Conservation (phyloP, 2,888 invertebrate species). For the Biston betularia region DNA sequence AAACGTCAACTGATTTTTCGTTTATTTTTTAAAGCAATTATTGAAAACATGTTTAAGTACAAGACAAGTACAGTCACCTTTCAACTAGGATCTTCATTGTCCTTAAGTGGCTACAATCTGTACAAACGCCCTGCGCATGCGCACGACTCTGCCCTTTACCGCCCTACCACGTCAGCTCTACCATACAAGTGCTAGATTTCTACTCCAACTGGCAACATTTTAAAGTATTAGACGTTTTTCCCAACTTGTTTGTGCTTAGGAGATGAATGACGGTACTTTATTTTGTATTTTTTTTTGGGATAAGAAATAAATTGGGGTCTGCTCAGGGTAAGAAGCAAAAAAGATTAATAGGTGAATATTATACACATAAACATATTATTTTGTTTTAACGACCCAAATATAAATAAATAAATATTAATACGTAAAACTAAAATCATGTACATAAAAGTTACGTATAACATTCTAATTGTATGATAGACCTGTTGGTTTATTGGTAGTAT, state of each 20-base stretch:
- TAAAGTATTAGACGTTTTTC: constrained; percentile 15
- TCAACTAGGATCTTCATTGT: constrained; percentile 26
- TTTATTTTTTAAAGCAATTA: too few species aligned
- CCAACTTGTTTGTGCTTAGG: constrained; percentile 5
- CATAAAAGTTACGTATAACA: not conserved
- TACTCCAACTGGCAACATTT: constrained; percentile 1
- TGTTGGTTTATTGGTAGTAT: too few species aligned
- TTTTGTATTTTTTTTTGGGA: not conserved
- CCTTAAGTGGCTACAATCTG: constrained; percentile 19
- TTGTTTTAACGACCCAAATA: too few species aligned
- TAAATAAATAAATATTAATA: too few species aligned
- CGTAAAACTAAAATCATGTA: not conserved
- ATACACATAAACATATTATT: too few species aligned
- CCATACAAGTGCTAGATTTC: not conserved
- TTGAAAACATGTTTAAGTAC: not conserved
- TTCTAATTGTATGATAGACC: too few species aligned
- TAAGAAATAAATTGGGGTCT: not conserved
- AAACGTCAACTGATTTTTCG: too few species aligned
- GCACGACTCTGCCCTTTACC: constrained; percentile 45
- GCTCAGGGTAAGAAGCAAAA: not conserved
- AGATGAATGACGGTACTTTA: constrained; percentile 4
- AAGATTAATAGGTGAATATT: not conserved
- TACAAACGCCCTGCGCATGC: constrained; percentile 19
- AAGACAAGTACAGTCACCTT: not conserved
- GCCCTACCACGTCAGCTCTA: constrained; percentile 31